Percentiles rank a stretch among this genome's conserved stretches.
phyloP scores from a whole-genome alignment of 2,888 invertebrate species.

The Ochropacha duplaris region DNA sequence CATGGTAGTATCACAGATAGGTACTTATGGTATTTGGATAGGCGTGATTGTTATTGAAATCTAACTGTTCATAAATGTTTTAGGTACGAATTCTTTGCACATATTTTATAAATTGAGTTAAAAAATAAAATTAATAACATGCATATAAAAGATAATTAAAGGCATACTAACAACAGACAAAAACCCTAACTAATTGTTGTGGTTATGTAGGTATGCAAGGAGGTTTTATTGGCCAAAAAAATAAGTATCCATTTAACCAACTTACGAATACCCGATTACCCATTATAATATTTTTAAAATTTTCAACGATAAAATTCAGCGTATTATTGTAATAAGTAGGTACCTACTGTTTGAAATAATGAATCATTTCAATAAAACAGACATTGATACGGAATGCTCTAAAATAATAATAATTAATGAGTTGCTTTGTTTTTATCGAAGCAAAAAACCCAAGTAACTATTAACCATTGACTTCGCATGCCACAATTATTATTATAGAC shows the following conservation, averaged over 20 bases:
- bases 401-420: not conserved
- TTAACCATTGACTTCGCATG: not conserved
- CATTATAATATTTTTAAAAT: not conserved
- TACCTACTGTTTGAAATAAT: not conserved
- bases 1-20: too few relatives aligned
- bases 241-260: not conserved
- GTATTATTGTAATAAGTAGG: not conserved
- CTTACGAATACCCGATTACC: not conserved
- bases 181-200: not conserved
- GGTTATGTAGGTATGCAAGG: too few relatives aligned
- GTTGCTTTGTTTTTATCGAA: not conserved
- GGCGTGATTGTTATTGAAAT: too few relatives aligned
- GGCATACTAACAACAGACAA: not conserved
- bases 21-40: too few relatives aligned
- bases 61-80: too few relatives aligned
- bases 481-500: not conserved
- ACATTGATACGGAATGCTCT: not conserved
- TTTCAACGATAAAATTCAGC: not conserved
- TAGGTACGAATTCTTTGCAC: too few relatives aligned
- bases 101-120: not conserved
- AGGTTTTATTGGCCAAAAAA: not conserved
- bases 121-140: not conserved
- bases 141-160: not conserved
- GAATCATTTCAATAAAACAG: not conserved
- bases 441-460: not conserved